These are phyloP conservation scores for Aldabrachelys gigantea DNA, from an alignment of 2,113 vertebrate species.

Conservation along the genomic window DNA sequence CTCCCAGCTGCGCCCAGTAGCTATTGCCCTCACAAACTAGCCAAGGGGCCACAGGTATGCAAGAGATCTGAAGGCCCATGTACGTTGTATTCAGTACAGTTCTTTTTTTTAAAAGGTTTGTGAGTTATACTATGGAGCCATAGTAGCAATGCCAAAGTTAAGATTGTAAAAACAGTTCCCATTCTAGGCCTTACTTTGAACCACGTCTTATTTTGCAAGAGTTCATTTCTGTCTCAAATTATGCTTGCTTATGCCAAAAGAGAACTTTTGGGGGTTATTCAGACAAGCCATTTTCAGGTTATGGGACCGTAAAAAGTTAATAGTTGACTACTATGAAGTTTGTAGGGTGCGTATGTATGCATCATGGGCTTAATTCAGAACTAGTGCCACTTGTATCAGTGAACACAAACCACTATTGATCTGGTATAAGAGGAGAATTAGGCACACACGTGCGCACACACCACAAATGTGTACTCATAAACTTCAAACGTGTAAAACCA, in stretches of 20 bases:
- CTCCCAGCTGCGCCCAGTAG: background rate
- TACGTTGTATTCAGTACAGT: background rate
- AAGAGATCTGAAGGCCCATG: background rate
- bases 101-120: background rate
- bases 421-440: background rate
- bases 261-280: background rate
- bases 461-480: background rate
- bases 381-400: background rate
- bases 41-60: background rate
- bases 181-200: fast-evolving
- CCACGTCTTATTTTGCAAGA: background rate
- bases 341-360: background rate
- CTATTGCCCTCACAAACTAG: background rate
- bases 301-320: background rate
- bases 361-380: background rate
- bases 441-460: background rate
- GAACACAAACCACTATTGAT: background rate
- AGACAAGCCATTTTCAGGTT: fast-evolving
- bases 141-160: background rate
- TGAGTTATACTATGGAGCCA: fast-evolving
- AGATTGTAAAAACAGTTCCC: background rate
- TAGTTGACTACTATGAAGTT: background rate
- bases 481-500: background rate
- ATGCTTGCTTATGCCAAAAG: background rate
- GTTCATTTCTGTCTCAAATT: background rate